phyloP scores from a whole-genome alignment of 2,797 vertebrate genomes.

The Anabacerthia variegaticeps region DNA sequence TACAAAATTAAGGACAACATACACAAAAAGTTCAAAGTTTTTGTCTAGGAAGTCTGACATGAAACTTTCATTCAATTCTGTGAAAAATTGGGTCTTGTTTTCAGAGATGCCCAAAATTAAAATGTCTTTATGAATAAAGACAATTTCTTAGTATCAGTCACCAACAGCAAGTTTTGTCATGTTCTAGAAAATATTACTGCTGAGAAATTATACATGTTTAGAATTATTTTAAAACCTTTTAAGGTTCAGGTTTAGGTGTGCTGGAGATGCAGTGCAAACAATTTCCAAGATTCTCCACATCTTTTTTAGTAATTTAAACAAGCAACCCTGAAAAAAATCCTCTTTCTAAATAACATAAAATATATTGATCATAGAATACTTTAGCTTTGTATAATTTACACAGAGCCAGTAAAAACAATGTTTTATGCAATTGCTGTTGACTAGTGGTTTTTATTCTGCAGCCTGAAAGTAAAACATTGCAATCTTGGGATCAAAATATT shows the following conservation, averaged over 20 bases:
- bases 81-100: neutral
- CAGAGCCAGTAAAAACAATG: neutral
- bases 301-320: neutral
- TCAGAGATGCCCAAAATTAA: neutral
- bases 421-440: neutral
- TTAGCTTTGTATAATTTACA: neutral
- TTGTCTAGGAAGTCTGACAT: neutral
- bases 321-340: neutral
- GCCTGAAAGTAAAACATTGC: neutral
- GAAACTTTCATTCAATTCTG: neutral
- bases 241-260: neutral
- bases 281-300: neutral
- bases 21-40: neutral
- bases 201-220: neutral
- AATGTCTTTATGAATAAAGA: neutral
- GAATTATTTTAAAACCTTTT: neutral
- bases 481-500: neutral
- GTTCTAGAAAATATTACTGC: neutral
- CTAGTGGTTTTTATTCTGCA: neutral
- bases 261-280: neutral
- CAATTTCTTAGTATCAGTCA: neutral
- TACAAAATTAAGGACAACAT: neutral
- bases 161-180: neutral
- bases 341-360: neutral
- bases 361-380: neutral